These are phyloP conservation scores for Luperina testacea DNA, from an alignment of 2,888 invertebrate species.

Conservation along the genomic window DNA sequence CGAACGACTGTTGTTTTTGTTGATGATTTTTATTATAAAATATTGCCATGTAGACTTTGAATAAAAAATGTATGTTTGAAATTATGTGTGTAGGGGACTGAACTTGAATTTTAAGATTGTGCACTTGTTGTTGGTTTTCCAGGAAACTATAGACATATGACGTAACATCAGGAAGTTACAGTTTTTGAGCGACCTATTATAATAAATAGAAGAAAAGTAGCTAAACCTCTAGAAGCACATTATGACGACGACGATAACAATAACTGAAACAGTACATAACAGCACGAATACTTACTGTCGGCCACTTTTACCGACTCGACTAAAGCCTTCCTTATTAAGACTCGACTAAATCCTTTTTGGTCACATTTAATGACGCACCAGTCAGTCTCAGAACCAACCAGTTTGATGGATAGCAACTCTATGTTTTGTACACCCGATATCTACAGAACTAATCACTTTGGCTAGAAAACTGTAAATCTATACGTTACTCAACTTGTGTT, in stretches of 20 bases:
- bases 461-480: slow-evolving; percentile 70
- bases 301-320: slow-evolving; percentile 78
- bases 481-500: slow-evolving; percentile 58
- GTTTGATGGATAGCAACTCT: slow-evolving; percentile 84
- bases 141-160: not conserved
- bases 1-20: slow-evolving; percentile 53
- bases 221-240: not conserved
- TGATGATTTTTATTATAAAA: slow-evolving; percentile 60
- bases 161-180: not conserved
- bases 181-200: not conserved
- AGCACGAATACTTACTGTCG: slow-evolving; percentile 61
- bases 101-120: not conserved
- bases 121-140: not conserved
- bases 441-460: slow-evolving; percentile 74
- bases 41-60: slow-evolving; percentile 44
- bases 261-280: slow-evolving; percentile 59
- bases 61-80: slow-evolving; percentile 28
- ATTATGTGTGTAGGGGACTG: slow-evolving; percentile 12
- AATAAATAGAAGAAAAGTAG: not conserved
- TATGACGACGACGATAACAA: slow-evolving; percentile 49
- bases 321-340: slow-evolving; percentile 84
- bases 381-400: slow-evolving; percentile 77
- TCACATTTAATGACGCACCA: slow-evolving; percentile 86
- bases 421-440: slow-evolving; percentile 78
- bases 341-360: slow-evolving; percentile 85